Percentiles rank a stretch among this genome's conserved stretches.
Evolutionary conservation across 1,140 invertebrate genomes (phyloP).

Genomic region (Notospermus geniculatus): DNA sequence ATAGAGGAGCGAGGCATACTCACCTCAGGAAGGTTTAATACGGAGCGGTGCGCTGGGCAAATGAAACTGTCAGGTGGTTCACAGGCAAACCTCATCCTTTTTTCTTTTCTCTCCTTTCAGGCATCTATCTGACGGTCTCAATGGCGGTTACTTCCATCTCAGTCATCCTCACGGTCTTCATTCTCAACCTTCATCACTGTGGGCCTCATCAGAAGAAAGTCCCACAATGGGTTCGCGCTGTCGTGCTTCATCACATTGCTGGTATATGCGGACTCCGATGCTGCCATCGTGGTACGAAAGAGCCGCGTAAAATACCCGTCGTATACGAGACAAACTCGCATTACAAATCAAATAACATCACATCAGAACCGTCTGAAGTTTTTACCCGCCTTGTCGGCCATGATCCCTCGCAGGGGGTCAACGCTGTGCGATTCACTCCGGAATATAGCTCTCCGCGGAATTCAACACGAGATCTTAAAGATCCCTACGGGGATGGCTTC

Average conservation of each 20-base stretch:
- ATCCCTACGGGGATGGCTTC: constrained; percentile 4
- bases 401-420: not conserved
- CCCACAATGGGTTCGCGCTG: constrained; percentile 23
- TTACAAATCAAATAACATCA: too few relatives aligned
- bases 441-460: constrained; percentile 6
- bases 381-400: too few relatives aligned
- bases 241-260: constrained; percentile 8
- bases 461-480: constrained; percentile 2
- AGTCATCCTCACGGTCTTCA: constrained; percentile 60
- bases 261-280: not conserved
- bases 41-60: too few relatives aligned
- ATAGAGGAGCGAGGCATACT: too few relatives aligned
- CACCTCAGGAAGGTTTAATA: too few relatives aligned
- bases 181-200: constrained; percentile 47
- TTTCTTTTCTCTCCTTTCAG: constrained; percentile 25
- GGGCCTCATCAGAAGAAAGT: constrained; percentile 37
- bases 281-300: too few relatives aligned
- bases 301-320: too few relatives aligned
- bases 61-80: too few relatives aligned
- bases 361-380: too few relatives aligned
- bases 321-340: too few relatives aligned
- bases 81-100: too few relatives aligned
- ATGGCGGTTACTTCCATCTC: constrained; percentile 61
- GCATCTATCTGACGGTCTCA: constrained; percentile 54
- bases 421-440: constrained; percentile 1